These are phyloP conservation scores for Chloroceryle amazona DNA, from an alignment of 2,797 vertebrate species.

Conservation along the genomic window DNA sequence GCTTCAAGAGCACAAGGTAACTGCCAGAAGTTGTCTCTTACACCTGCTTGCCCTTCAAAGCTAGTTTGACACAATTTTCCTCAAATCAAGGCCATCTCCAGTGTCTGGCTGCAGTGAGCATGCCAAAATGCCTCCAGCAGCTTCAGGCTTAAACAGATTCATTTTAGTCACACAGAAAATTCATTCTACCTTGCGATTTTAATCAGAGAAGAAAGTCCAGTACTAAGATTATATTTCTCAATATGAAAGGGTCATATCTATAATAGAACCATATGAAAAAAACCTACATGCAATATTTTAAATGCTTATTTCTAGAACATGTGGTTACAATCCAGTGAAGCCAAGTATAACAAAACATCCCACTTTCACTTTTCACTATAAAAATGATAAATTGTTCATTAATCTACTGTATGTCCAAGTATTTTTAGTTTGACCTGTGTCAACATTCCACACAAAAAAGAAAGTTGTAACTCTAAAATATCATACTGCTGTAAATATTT, in stretches of 20 bases:
- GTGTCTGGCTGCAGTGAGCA: not conserved
- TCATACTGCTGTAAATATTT: conserved; percentile 33
- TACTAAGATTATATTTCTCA: not conserved
- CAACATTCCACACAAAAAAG: not conserved
- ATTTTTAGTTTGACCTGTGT: not conserved
- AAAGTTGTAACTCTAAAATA: conserved; percentile 29
- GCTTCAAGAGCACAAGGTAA: not conserved
- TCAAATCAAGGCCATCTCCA: not conserved
- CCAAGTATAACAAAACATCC: conserved; percentile 7
- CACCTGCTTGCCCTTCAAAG: not conserved
- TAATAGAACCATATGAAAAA: not conserved
- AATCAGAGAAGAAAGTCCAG: not conserved
- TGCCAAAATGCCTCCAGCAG: rapidly evolving
- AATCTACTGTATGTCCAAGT: not conserved
- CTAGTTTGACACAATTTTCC: not conserved
- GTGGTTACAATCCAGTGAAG: not conserved
- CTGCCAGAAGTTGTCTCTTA: not conserved
- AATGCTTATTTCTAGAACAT: not conserved
- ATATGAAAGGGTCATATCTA: not conserved
- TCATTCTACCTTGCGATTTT: not conserved
- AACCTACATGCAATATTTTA: not conserved
- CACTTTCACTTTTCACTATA: conserved; percentile 14
- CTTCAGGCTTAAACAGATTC: conserved; percentile 34
- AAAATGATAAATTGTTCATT: conserved; percentile 26
- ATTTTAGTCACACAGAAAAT: not conserved